phyloP scores from a whole-genome alignment of 2,113 vertebrate species.

The rat (Rattus norvegicus) region GRCr8 NC_086032.1:108116001-108116500 shows the following conservation, averaged over 20 bases:
- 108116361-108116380: background rate
- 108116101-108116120: conserved; percentile 13
- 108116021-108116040: background rate
- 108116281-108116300: background rate
- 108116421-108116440: background rate
- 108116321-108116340: no score
- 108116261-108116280: background rate
- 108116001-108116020: background rate
- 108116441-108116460: background rate
- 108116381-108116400: background rate
- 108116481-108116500: background rate
- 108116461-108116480: background rate
- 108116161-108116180: background rate
- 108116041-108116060: background rate
- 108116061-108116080: background rate
- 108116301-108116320: background rate
- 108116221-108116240: background rate
- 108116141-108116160: background rate
- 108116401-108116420: background rate
- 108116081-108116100: background rate
- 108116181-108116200: background rate
- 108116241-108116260: accelerated
- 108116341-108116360: no score
- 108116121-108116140: background rate
- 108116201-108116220: background rate